A percentile compares a stretch with the other conserved stretches of the same genome.
These are phyloP conservation scores for Chironomus riparius DNA, from an alignment of 2,888 invertebrate genomes.

Conservation along the genomic window DNA sequence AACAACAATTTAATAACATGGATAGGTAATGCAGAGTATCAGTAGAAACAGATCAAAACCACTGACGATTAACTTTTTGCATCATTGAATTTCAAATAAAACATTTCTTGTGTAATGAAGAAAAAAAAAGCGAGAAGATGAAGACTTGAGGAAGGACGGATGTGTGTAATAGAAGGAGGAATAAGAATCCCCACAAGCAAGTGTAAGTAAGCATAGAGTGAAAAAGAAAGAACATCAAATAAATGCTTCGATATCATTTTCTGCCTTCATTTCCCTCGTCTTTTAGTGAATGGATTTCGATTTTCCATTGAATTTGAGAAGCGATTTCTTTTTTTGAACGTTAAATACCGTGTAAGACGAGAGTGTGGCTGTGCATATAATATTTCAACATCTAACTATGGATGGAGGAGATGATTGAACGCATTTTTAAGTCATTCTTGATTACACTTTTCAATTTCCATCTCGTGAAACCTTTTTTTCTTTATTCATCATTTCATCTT, in stretches of 20 bases:
- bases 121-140: background rate
- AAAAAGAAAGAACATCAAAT: slow-evolving; percentile 21
- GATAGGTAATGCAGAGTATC: background rate
- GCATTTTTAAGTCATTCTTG: slow-evolving; percentile 25
- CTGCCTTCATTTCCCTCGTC: background rate
- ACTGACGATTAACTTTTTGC: slow-evolving; percentile 20
- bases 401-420: slow-evolving; percentile 16
- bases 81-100: slow-evolving; percentile 19
- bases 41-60: slow-evolving; percentile 1
- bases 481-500: background rate
- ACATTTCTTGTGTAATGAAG: background rate
- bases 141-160: too few species aligned
- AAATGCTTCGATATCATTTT: slow-evolving; percentile 1
- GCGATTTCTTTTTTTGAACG: background rate
- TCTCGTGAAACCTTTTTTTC: slow-evolving; percentile 19
- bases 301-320: slow-evolving; percentile 4
- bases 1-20: too few species aligned
- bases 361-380: slow-evolving; percentile 2
- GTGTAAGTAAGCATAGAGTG: too few species aligned
- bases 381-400: background rate
- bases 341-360: slow-evolving; percentile 11
- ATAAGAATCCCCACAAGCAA: background rate
- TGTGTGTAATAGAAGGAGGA: too few species aligned
- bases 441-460: slow-evolving; percentile 12
- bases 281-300: slow-evolving; percentile 17